Evolutionary conservation across 1,140 invertebrate genomes (phyloP).

Genomic region (Brachionus calyciflorus): DNA sequence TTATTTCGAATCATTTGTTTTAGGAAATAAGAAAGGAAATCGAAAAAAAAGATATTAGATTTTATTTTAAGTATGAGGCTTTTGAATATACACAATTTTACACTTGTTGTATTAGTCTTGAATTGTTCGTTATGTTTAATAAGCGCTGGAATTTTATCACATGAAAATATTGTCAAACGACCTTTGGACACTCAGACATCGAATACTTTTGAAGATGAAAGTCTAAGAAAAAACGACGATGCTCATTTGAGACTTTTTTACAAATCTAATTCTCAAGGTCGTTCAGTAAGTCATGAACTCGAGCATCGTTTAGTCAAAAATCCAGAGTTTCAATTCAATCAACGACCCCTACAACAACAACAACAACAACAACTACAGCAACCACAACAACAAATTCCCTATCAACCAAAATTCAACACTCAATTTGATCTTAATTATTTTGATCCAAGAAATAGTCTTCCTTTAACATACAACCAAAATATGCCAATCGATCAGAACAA

Average conservation of each 20-base stretch:
- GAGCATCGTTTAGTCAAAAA: slow-evolving; percentile 37
- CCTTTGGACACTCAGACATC: background rate
- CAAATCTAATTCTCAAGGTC: slow-evolving; percentile 22
- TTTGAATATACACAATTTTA: too few species aligned
- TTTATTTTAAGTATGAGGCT: too few species aligned
- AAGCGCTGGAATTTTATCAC: background rate
- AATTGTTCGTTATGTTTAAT: too few species aligned
- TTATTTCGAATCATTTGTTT: too few species aligned
- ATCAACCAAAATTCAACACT: slow-evolving; percentile 16
- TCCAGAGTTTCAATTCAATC: background rate
- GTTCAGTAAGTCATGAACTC: slow-evolving; percentile 35
- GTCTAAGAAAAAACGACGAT: slow-evolving; percentile 28
- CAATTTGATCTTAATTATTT: background rate
- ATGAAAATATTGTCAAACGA: background rate
- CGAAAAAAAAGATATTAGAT: too few species aligned
- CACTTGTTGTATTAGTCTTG: too few species aligned
- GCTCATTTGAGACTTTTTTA: slow-evolving; percentile 33
- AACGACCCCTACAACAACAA: too few species aligned
- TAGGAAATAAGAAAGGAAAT: too few species aligned
- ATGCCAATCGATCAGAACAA: background rate
- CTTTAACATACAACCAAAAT: background rate
- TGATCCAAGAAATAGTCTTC: background rate
- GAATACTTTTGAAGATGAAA: slow-evolving; percentile 4
- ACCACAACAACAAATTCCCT: background rate
- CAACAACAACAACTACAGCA: too few species aligned